A percentile compares a stretch with the other conserved stretches of the same genome.
phyloP scores from a whole-genome alignment of 2,113 vertebrate genomes.

The Paramormyrops kingsleyae region DNA sequence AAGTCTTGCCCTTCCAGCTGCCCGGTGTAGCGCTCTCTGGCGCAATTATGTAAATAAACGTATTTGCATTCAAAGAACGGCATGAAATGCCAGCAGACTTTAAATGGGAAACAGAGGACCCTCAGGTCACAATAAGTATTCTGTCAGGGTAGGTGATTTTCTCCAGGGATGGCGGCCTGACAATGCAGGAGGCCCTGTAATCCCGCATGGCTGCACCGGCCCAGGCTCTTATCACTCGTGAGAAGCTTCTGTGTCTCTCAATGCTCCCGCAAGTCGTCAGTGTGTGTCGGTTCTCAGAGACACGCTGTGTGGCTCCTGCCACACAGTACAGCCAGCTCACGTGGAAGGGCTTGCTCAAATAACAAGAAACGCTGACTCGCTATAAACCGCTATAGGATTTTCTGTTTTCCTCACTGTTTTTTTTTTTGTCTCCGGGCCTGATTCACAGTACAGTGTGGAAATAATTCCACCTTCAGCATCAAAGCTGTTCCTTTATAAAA shows the following conservation, averaged over 20 bases:
- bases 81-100: not conserved
- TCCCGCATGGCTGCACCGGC: not conserved
- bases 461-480: not conserved
- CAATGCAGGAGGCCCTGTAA: too few relatives aligned
- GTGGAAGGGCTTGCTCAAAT: not conserved
- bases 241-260: not conserved
- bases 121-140: not conserved
- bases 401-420: not conserved
- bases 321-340: not conserved
- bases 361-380: not conserved
- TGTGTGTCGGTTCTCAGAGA: not conserved
- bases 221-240: not conserved
- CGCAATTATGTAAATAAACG: not conserved
- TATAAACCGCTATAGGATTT: not conserved
- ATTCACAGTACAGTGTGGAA: not conserved
- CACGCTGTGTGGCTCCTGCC: not conserved
- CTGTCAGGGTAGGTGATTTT: not conserved
- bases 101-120: constrained; percentile 1
- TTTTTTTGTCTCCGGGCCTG: not conserved
- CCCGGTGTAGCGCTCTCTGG: not conserved
- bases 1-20: not conserved
- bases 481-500: not conserved
- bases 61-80: constrained; percentile 4
- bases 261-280: not conserved
- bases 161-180: not conserved